A percentile compares a stretch with the other conserved stretches of the same genome.
phyloP scores from a whole-genome alignment of 2,797 vertebrate species.

The Macropodus opercularis region DNA sequence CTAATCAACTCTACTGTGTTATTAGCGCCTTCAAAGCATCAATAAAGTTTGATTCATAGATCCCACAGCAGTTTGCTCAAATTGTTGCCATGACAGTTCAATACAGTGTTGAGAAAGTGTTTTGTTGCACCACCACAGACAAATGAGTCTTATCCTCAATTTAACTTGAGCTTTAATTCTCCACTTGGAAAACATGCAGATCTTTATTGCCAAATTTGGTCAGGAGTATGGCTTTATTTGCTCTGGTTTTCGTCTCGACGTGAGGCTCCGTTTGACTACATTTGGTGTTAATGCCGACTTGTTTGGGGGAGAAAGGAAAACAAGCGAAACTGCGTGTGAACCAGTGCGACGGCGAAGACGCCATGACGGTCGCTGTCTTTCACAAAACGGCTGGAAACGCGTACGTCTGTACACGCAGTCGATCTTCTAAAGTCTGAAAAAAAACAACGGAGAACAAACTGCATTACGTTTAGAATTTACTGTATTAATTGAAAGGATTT shows the following conservation, averaged over 20 bases:
- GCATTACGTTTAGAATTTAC: constrained; percentile 66
- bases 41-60: constrained; percentile 70
- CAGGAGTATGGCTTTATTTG: constrained; percentile 3
- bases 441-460: constrained; percentile 35
- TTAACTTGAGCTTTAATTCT: constrained; percentile 36
- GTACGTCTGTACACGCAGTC: constrained; percentile 10
- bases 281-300: not conserved
- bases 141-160: constrained; percentile 43
- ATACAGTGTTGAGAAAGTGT: constrained; percentile 54
- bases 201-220: constrained; percentile 24
- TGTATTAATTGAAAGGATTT: constrained; percentile 75
- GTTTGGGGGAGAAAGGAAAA: constrained; percentile 8
- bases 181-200: constrained; percentile 29
- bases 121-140: constrained; percentile 42
- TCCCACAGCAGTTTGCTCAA: constrained; percentile 55
- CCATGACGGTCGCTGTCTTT: constrained; percentile 7
- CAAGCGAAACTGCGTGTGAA: not conserved
- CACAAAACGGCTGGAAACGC: too few relatives aligned
- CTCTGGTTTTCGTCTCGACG: constrained; percentile 28
- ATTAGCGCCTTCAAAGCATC: constrained; percentile 65
- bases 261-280: constrained; percentile 10
- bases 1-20: constrained; percentile 54
- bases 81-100: constrained; percentile 50
- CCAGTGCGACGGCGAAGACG: constrained; percentile 16
- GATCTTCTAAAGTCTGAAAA: constrained; percentile 21